Conservation (phyloP, 2,113 vertebrate genomes). For the Strix uralensis region DNA sequence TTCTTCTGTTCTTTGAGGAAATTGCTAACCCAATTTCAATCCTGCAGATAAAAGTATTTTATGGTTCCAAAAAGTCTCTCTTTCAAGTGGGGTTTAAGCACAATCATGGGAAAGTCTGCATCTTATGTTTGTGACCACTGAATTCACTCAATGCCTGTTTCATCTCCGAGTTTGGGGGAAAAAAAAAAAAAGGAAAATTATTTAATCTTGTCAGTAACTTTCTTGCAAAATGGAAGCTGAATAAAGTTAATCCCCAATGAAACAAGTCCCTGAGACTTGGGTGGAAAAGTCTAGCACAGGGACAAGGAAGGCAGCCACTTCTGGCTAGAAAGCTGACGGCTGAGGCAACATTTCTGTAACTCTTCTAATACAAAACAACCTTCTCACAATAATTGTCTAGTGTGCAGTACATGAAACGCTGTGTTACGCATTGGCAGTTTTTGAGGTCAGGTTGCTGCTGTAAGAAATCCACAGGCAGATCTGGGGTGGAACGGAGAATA, state of each 20-base stretch:
- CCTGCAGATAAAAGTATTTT: constrained; percentile 48
- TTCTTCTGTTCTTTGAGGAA: constrained; percentile 54
- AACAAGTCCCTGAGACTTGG: not conserved
- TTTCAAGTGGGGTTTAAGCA: constrained; percentile 43
- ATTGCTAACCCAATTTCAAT: constrained; percentile 50
- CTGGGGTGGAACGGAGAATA: not conserved
- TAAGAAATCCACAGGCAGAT: not conserved
- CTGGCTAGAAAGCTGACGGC: not conserved
- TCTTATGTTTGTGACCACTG: not conserved
- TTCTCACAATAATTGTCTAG: not conserved
- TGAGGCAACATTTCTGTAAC: not conserved
- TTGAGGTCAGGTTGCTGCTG: not conserved
- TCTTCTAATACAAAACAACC: not conserved
- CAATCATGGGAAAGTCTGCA: not conserved
- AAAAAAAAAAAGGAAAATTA: not conserved
- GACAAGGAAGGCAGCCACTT: not conserved
- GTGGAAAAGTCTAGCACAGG: not conserved
- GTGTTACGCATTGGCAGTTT: not conserved
- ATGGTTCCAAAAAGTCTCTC: constrained; percentile 14
- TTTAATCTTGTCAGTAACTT: not conserved
- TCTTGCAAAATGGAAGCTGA: not conserved
- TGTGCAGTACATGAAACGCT: not conserved
- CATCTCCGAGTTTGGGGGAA: not conserved
- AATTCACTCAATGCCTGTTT: not conserved
- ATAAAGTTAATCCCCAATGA: not conserved